Percentiles rank a stretch among this genome's conserved stretches.
phyloP scores from a whole-genome alignment of 2,113 vertebrate species.

The Etheostoma cragini region DNA sequence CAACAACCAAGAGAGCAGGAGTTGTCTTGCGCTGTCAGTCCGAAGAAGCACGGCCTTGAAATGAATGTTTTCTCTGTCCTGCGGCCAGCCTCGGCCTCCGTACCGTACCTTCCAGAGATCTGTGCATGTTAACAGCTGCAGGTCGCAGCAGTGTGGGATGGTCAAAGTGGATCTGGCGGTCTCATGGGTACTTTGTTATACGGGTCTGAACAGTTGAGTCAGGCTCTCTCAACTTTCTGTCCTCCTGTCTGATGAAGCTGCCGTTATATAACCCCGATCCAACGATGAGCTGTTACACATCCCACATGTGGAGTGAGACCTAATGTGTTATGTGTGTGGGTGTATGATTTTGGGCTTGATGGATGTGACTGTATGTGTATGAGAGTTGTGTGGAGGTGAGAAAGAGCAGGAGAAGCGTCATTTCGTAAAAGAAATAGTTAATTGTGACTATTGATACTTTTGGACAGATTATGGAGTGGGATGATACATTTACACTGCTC shows the following conservation, averaged over 20 bases:
- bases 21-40: constrained; percentile 32
- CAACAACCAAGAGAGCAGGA: neutral
- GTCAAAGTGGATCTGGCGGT: constrained; percentile 28
- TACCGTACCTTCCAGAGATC: constrained; percentile 4
- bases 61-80: constrained; percentile 26
- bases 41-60: constrained; percentile 29
- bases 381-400: constrained; percentile 26
- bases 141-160: constrained; percentile 58
- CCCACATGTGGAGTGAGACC: constrained; percentile 70
- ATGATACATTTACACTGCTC: neutral
- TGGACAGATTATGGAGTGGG: neutral
- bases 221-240: constrained; percentile 50
- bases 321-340: constrained; percentile 54
- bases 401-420: neutral
- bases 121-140: constrained; percentile 22
- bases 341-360: constrained; percentile 56
- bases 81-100: constrained; percentile 41
- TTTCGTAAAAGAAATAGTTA: constrained; percentile 7
- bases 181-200: constrained; percentile 40
- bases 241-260: constrained; percentile 45
- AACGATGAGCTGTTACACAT: constrained; percentile 64
- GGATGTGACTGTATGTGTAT: constrained; percentile 37
- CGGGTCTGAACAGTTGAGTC: constrained; percentile 59
- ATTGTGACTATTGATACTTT: neutral
- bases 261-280: constrained; percentile 67